Conservation (phyloP, 2,888 invertebrate species). For the Mythimna loreyi region DNA sequence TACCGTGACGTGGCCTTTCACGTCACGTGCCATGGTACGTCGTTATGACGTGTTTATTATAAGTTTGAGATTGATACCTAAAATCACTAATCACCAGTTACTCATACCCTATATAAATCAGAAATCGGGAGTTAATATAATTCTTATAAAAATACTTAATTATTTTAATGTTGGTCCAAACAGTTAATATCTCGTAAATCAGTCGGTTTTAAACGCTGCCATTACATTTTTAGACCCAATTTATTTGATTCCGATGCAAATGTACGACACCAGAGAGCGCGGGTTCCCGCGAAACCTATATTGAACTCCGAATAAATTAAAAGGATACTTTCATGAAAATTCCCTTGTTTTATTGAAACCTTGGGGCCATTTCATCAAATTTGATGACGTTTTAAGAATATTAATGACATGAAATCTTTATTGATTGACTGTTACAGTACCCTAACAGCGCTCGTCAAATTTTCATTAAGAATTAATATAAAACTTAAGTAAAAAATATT, state of each 20-base stretch:
- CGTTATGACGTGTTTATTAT: too few relatives aligned
- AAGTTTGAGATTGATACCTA: too few relatives aligned
- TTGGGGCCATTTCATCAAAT: slow-evolving; percentile 10
- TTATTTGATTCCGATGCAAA: slow-evolving; percentile 80
- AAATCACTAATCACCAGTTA: too few relatives aligned
- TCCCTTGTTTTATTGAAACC: slow-evolving; percentile 47
- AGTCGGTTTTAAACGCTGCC: slow-evolving; percentile 28
- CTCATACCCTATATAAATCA: too few relatives aligned
- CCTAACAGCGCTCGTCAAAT: neutral
- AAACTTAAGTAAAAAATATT: neutral
- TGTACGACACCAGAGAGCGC: slow-evolving; percentile 63
- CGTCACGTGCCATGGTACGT: too few relatives aligned
- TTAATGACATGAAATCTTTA: neutral
- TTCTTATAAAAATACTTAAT: neutral
- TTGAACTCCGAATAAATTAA: slow-evolving; percentile 77
- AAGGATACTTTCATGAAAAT: slow-evolving; percentile 74
- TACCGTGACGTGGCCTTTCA: too few relatives aligned
- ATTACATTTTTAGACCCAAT: slow-evolving; percentile 61
- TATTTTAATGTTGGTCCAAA: slow-evolving; percentile 19
- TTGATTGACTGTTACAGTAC: neutral
- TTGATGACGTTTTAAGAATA: slow-evolving; percentile 2
- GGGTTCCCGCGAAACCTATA: slow-evolving; percentile 67
- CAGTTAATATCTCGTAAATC: slow-evolving; percentile 30
- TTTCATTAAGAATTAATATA: too few relatives aligned
- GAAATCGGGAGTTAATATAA: too few relatives aligned